These are phyloP conservation scores for Catocala nupta DNA, from an alignment of 2,888 invertebrate genomes.

Conservation along the genomic window DNA sequence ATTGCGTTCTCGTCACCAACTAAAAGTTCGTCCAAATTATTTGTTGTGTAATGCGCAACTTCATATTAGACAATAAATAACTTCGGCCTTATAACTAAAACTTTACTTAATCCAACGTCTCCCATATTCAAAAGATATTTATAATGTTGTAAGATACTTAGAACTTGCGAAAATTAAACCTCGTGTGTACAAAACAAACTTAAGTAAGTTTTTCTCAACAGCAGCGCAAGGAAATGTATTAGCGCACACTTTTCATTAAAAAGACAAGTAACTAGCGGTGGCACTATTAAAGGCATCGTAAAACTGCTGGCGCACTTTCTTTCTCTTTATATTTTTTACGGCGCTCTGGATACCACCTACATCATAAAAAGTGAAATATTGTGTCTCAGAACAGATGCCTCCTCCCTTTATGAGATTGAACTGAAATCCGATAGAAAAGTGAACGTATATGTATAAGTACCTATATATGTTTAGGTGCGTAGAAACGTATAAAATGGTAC, in stretches of 20 bases:
- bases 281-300: constrained; percentile 76
- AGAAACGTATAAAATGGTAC: not conserved
- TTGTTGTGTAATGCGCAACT: not conserved
- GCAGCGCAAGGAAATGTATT: not conserved
- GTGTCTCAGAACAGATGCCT: constrained; percentile 78
- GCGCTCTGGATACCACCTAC: constrained; percentile 77
- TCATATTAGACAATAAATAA: not conserved
- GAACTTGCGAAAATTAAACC: not conserved
- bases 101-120: no score
- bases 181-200: not conserved
- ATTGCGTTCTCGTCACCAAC: constrained; percentile 56
- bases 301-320: constrained; percentile 73
- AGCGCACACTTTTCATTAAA: constrained; percentile 43
- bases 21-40: constrained; percentile 22
- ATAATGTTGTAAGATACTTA: not conserved
- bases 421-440: constrained; percentile 77
- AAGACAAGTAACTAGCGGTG: constrained; percentile 61
- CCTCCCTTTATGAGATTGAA: constrained; percentile 78
- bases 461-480: not conserved
- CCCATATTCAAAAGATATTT: not conserved
- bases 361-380: constrained; percentile 85
- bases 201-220: not conserved
- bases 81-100: no score
- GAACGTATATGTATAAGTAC: constrained; percentile 51
- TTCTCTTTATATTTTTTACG: constrained; percentile 80